Evolutionary conservation across 23 tunicate genomes (phyloP), one percentile per base, ranked within the genome.

Genomic region (Trididemnum miniatum): DNA sequence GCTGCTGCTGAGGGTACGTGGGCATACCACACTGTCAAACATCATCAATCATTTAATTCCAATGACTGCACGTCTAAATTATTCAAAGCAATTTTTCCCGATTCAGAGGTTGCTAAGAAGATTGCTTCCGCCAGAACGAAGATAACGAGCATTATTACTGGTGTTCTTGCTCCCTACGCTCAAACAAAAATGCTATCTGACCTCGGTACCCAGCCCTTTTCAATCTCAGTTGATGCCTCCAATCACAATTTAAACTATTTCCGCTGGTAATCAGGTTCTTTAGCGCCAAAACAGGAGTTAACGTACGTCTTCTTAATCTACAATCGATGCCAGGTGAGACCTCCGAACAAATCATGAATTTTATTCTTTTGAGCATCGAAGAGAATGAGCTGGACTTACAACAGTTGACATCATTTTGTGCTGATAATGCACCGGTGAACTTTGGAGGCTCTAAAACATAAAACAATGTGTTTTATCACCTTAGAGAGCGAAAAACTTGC

Each of bases 291-390:
- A 83, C 76, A 75, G 82, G 82, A 82, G 65, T 72, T 34, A 35
- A 35, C 5, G 86, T 74, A 79, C 82, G 86, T 82, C 65, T 82
- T 82, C 82, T 82, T 28, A 66, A 82, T 51, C 86, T 82, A 79
- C 79, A 66, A 82, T 82, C 86, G 86, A 82, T 82, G 86, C 66
- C 86, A 71, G 80, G 80, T 29, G 86, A 82, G 82, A 75, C 86
- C 80, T 82, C 82, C 65, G 86, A 34, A 71, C 65, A 44, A 66
- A 77, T 77, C 67, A 77, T 37, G 82, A 54, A 31, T 52, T 80
- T 80, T 51, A 15, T 40, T 80, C 51, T 65, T 37, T 65, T 52
- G 2, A 37, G 33, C 3, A 20, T 65, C 20, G 31, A 65, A 36
- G 77, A 80, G 59, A 80, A 80, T 64, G 54, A 59, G 29, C 74